Conservation (phyloP, 2,888 invertebrate genomes). For the Hydrotaea cyrtoneurina region DNA sequence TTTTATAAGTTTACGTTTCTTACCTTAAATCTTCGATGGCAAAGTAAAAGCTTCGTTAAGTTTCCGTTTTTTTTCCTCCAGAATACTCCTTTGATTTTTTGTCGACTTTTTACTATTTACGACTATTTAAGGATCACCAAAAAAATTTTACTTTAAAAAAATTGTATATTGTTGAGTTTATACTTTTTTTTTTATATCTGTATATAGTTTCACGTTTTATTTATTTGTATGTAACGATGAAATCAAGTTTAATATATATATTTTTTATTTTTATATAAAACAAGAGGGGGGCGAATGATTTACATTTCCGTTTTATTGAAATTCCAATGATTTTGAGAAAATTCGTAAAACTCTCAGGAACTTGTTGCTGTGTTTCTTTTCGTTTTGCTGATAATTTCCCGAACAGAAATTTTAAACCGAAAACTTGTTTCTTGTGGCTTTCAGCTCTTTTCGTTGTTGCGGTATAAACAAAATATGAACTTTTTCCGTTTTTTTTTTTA, state of each 20-base stretch:
- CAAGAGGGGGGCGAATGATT: conserved; percentile 76
- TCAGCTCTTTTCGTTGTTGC: conserved; percentile 8
- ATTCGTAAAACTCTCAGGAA: conserved; percentile 26
- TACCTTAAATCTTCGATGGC: not conserved
- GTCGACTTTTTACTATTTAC: not conserved
- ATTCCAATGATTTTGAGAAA: conserved; percentile 45
- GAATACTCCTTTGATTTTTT: conserved; percentile 9
- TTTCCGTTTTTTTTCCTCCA: not conserved
- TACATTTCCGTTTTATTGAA: conserved; percentile 76
- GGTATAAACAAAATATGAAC: not conserved
- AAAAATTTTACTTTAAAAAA: conserved; percentile 19
- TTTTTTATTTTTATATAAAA: conserved; percentile 50
- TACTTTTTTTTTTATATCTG: conserved; percentile 40
- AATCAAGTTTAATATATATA: conserved; percentile 39
- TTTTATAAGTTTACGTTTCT: not conserved
- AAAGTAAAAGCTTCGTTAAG: not conserved
- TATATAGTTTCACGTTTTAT: not conserved
- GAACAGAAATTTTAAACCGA: conserved; percentile 22
- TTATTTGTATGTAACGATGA: not conserved
- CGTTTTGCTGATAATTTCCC: not conserved
- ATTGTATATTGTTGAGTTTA: not conserved
- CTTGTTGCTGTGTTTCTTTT: not conserved
- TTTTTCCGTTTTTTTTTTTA: not conserved
- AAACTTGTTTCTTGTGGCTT: conserved; percentile 26
- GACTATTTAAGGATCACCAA: conserved; percentile 25